Conservation (phyloP, 2,797 vertebrate species). For the Trichosurus vulpecula region DNA sequence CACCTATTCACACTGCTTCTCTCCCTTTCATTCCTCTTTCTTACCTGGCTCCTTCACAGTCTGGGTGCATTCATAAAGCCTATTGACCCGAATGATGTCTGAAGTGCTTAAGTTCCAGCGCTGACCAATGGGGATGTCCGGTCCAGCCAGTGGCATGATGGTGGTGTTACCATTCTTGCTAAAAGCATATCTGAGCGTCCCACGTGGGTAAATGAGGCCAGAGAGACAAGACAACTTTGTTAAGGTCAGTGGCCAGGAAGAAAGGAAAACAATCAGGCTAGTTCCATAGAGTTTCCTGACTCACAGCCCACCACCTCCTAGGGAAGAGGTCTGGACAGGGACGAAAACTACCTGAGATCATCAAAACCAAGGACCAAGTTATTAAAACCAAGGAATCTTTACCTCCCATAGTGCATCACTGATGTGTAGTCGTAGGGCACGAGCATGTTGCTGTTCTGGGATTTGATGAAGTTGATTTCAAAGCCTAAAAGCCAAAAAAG, state of each 20-base stretch:
- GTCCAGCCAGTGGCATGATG: constrained; percentile 63
- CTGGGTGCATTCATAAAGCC: constrained; percentile 77
- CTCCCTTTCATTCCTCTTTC: constrained; percentile 34
- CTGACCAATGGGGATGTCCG: constrained; percentile 73
- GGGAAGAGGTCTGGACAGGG: not conserved
- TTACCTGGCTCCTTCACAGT: not conserved
- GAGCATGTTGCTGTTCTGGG: constrained; percentile 79
- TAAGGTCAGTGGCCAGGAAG: not conserved
- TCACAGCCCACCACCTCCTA: not conserved
- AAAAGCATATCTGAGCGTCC: constrained; percentile 78
- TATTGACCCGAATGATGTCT: constrained; percentile 76
- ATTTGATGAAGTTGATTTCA: constrained; percentile 81
- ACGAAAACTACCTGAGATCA: not conserved
- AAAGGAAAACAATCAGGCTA: no score
- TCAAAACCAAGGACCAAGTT: not conserved
- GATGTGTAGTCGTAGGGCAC: constrained; percentile 79
- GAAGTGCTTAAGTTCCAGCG: constrained; percentile 76
- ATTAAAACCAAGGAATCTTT: not conserved
- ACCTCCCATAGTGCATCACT: constrained; percentile 83
- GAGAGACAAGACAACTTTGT: not conserved
- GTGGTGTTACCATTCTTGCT: constrained; percentile 73
- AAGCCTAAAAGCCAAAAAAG: constrained; percentile 70
- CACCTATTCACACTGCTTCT: not conserved
- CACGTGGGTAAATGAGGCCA: not conserved
- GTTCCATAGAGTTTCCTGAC: not conserved